These are phyloP conservation scores for Xiphophorus maculatus DNA, from an alignment of 2,113 vertebrate species.

Conservation along the genomic window DNA sequence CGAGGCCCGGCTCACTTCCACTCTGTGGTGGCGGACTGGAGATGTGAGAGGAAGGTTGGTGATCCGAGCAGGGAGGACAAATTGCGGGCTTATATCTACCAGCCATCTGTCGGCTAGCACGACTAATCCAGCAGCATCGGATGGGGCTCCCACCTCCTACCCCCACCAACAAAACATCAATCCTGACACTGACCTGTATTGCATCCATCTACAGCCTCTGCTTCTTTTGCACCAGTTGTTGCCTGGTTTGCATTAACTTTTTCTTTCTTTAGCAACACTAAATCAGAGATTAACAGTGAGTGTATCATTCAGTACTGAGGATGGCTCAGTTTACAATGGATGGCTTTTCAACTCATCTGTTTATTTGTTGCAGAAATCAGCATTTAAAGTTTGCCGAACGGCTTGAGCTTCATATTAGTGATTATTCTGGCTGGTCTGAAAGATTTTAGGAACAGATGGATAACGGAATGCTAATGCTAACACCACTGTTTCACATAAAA, in stretches of 20 bases:
- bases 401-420: too few species aligned
- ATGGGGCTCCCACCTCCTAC: slow-evolving; percentile 36
- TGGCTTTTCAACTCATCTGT: neutral
- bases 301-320: slow-evolving; percentile 15
- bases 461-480: too few species aligned
- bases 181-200: slow-evolving; percentile 62
- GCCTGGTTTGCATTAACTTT: slow-evolving; percentile 61
- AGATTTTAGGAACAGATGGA: too few species aligned
- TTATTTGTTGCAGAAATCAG: too few species aligned
- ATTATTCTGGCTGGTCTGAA: too few species aligned
- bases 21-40: slow-evolving; percentile 19
- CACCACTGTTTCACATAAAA: too few species aligned
- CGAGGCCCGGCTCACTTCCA: slow-evolving; percentile 21
- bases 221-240: slow-evolving; percentile 21
- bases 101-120: slow-evolving; percentile 72
- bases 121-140: slow-evolving; percentile 66
- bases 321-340: neutral
- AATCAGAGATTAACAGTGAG: slow-evolving; percentile 38
- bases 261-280: slow-evolving; percentile 40
- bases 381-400: too few species aligned
- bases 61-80: slow-evolving; percentile 63
- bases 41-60: slow-evolving; percentile 40
- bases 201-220: slow-evolving; percentile 26
- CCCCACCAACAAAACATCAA: slow-evolving; percentile 26
- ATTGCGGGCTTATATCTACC: slow-evolving; percentile 63